A percentile compares a stretch with the other conserved stretches of the same genome.
These are phyloP conservation scores for Rhyacichthys aspro DNA, from an alignment of 2,797 vertebrate genomes.

Conservation along the genomic window DNA sequence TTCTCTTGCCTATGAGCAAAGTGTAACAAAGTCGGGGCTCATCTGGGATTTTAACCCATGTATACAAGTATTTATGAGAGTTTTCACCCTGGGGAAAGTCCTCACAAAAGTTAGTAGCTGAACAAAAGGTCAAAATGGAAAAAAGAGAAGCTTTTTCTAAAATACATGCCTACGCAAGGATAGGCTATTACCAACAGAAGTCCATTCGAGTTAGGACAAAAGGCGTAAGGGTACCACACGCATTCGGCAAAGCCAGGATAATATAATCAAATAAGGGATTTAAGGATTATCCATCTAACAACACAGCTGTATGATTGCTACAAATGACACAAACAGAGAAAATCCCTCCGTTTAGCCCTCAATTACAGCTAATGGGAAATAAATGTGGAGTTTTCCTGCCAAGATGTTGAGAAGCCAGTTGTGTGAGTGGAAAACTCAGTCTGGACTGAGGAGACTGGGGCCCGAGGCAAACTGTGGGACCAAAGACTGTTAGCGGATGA, in stretches of 20 bases:
- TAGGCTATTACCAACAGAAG: neutral
- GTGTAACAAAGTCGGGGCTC: too few relatives aligned
- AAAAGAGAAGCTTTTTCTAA: too few relatives aligned
- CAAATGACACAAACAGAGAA: conserved; percentile 31
- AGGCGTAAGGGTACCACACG: conserved; percentile 7
- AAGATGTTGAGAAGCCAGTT: conserved; percentile 58
- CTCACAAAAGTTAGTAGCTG: too few relatives aligned
- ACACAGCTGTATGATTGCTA: conserved; percentile 8
- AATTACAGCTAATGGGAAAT: conserved; percentile 69
- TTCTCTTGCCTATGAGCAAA: too few relatives aligned
- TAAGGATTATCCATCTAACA: conserved; percentile 2
- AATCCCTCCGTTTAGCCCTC: conserved; percentile 45
- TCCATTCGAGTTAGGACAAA: conserved; percentile 4
- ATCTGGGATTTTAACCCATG: too few relatives aligned
- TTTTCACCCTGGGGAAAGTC: too few relatives aligned
- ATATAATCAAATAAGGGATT: conserved; percentile 18
- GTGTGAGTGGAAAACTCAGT: conserved; percentile 69
- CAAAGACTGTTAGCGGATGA: conserved; percentile 42
- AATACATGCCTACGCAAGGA: too few relatives aligned
- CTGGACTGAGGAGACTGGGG: conserved; percentile 50
- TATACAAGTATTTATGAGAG: too few relatives aligned
- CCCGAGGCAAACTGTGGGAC: too few relatives aligned
- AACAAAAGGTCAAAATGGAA: too few relatives aligned
- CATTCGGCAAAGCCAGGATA: conserved; percentile 8
- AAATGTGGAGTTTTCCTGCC: conserved; percentile 58